Evolutionary conservation across 2,113 vertebrate species (phyloP).

Genomic region (Ictalurus punctatus): DNA sequence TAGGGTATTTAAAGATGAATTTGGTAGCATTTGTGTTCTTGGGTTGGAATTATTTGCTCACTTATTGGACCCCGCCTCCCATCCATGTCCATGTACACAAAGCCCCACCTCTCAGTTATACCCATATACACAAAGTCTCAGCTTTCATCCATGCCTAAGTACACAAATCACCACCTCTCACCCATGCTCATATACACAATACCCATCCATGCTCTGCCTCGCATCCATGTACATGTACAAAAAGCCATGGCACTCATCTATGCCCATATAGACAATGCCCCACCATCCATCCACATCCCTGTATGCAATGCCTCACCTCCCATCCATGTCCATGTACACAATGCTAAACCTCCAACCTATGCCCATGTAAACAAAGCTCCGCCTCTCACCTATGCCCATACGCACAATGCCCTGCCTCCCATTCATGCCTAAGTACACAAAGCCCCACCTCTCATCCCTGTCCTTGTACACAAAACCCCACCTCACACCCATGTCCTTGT

Average conservation of each 20-base stretch:
- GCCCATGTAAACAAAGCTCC: background rate
- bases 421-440: background rate
- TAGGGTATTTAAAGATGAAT: background rate
- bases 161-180: background rate
- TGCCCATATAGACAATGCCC: background rate
- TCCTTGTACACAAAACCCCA: background rate
- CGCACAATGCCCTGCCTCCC: no score
- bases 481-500: background rate
- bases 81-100: background rate
- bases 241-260: background rate
- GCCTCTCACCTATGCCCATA: background rate
- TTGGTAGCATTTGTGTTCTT: background rate
- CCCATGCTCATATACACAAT: background rate
- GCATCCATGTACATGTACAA: background rate
- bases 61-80: background rate
- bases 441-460: background rate
- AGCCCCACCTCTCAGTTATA: background rate
- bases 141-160: background rate
- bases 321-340: background rate
- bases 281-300: no score
- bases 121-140: background rate
- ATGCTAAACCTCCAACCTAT: background rate
- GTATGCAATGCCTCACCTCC: background rate
- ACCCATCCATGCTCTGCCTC: background rate
- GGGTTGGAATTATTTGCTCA: background rate